Percentiles rank a stretch among this genome's conserved stretches.
These are phyloP conservation scores for Amazona vittata DNA, from an alignment of 2,113 vertebrate species.

Conservation along the genomic window DNA sequence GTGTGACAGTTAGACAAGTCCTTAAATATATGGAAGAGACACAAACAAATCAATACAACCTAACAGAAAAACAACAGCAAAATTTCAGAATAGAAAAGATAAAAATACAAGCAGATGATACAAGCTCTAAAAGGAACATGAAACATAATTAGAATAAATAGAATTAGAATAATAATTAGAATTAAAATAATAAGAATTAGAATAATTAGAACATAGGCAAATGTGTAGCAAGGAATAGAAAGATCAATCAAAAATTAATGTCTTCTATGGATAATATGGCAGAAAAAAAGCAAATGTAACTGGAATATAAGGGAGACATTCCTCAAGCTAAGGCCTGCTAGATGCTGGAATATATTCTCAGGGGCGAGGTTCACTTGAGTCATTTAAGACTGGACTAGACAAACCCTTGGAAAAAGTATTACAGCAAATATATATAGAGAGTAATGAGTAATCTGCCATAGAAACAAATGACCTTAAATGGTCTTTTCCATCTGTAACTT, in stretches of 20 bases:
- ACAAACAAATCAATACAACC: not conserved
- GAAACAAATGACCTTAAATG: constrained; percentile 25
- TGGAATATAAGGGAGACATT: not conserved
- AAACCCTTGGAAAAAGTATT: constrained; percentile 21
- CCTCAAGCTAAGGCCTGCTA: not conserved
- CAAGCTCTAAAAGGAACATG: not conserved
- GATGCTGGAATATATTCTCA: not conserved
- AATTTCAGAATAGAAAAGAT: not conserved
- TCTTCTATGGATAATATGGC: not conserved
- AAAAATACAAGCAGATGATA: not conserved
- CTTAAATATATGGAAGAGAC: not conserved
- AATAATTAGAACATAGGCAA: not conserved
- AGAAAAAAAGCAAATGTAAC: not conserved
- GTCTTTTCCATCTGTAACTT: constrained; percentile 13
- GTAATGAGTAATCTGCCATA: not conserved
- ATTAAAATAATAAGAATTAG: not conserved
- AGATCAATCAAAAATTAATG: not conserved
- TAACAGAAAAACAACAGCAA: not conserved
- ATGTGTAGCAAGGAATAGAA: not conserved
- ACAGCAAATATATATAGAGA: not conserved
- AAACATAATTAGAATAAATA: not conserved
- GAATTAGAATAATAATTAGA: not conserved
- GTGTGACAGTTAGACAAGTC: not conserved
- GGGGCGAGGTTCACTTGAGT: not conserved
- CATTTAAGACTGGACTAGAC: not conserved